These are phyloP conservation scores for Corapipo altera DNA, from an alignment of 2,113 vertebrate genomes.

Conservation along the genomic window DNA sequence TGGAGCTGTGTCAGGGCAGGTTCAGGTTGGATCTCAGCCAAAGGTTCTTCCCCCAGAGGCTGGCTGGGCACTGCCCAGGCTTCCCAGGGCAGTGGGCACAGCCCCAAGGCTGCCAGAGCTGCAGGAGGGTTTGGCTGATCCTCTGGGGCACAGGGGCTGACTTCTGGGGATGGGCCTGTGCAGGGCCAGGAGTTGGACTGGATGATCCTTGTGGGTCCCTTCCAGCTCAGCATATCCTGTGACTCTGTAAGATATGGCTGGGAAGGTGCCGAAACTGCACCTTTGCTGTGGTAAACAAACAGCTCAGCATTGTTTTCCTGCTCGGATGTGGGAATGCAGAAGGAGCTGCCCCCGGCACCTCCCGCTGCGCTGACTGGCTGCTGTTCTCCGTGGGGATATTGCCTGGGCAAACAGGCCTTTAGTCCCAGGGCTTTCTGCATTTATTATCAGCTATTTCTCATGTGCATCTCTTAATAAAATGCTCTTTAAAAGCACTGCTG, in stretches of 20 bases:
- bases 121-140: too few relatives aligned
- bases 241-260: neutral
- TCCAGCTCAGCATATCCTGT: neutral
- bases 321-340: neutral
- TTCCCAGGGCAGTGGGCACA: too few relatives aligned
- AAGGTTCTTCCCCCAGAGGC: too few relatives aligned
- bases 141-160: neutral
- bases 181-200: neutral
- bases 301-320: neutral
- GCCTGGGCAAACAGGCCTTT: neutral
- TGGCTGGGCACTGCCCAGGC: too few relatives aligned
- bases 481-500: neutral
- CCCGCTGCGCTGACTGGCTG: neutral
- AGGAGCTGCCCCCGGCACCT: fast-evolving
- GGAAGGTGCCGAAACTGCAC: neutral
- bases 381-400: neutral
- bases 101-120: too few relatives aligned
- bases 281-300: neutral
- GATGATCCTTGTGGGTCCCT: neutral
- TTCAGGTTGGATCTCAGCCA: too few relatives aligned
- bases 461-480: neutral
- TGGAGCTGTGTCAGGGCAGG: too few relatives aligned
- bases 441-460: neutral
- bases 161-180: neutral
- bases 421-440: neutral